A percentile compares a stretch with the other conserved stretches of the same genome.
Evolutionary conservation across 1,140 invertebrate genomes (phyloP).

Genomic region (Drosophila pseudoobscura): DNA sequence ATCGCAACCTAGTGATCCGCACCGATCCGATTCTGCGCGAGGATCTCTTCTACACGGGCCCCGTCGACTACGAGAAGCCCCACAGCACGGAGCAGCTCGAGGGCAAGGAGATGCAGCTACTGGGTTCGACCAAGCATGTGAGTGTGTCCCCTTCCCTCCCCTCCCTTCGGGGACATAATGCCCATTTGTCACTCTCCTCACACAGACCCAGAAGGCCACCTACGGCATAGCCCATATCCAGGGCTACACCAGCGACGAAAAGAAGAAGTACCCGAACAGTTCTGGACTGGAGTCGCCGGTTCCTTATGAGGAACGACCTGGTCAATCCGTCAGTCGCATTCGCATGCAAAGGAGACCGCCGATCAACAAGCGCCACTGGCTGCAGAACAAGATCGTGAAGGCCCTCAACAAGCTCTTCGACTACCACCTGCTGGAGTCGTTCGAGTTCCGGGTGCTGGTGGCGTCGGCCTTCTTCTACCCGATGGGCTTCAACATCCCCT

Average conservation of each 20-base stretch:
- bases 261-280: accelerated
- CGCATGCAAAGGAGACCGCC: neutral
- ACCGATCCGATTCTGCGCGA: conserved; percentile 62
- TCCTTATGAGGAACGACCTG: too few relatives aligned
- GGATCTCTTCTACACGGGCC: conserved; percentile 75
- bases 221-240: conserved; percentile 53
- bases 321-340: neutral
- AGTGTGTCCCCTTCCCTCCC: neutral
- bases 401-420: conserved; percentile 63
- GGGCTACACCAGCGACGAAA: conserved; percentile 14
- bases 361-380: conserved; percentile 5
- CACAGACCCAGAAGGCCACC: conserved; percentile 49
- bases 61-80: conserved; percentile 40
- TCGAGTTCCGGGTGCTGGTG: conserved; percentile 66
- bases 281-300: too few relatives aligned
- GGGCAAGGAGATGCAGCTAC: conserved; percentile 54
- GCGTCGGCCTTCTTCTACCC: conserved; percentile 66
- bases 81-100: conserved; percentile 47
- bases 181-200: too few relatives aligned
- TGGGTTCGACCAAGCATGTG: conserved; percentile 47
- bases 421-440: conserved; percentile 44
- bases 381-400: conserved; percentile 18
- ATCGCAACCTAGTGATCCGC: conserved; percentile 50
- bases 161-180: neutral
- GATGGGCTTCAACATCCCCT: conserved; percentile 77